Percentiles rank a stretch among this genome's conserved stretches.
Conservation (phyloP, 2,888 invertebrate species). For the Syritta pipiens region DNA sequence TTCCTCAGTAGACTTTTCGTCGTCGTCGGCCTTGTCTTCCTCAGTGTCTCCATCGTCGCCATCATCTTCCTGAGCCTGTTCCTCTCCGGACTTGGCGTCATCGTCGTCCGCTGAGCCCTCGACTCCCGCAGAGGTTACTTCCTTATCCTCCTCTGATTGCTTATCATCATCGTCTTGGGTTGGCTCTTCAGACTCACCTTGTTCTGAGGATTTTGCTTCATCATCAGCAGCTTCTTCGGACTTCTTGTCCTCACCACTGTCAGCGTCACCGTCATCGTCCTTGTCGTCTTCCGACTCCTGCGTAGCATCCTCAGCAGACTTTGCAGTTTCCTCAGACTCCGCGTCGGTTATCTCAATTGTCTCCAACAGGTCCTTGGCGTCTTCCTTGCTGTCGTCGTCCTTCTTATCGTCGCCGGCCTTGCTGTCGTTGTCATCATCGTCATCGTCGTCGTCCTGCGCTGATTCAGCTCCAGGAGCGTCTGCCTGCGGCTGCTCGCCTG, state of each 20-base stretch:
- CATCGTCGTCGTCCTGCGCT: conserved; percentile 72
- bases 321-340: conserved; percentile 75
- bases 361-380: conserved; percentile 73
- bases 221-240: conserved; percentile 74
- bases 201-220: conserved; percentile 74
- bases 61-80: conserved; percentile 77
- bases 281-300: conserved; percentile 77
- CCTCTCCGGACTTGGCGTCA: conserved; percentile 45
- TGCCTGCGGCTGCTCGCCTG: conserved; percentile 67
- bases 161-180: conserved; percentile 69
- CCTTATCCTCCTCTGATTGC: conserved; percentile 73
- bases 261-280: conserved; percentile 70
- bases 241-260: conserved; percentile 37
- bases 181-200: conserved; percentile 71
- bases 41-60: conserved; percentile 80
- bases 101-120: conserved; percentile 76
- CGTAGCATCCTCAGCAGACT: conserved; percentile 68
- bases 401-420: conserved; percentile 67
- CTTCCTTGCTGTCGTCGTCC: conserved; percentile 64
- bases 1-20: conserved; percentile 68
- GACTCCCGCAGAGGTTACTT: conserved; percentile 77
- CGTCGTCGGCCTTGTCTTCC: conserved; percentile 72
- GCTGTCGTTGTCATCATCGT: conserved; percentile 71
- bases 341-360: conserved; percentile 76
- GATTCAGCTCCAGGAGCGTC: conserved; percentile 71